Conservation (phyloP, 2,888 invertebrate species). For the Agriopis leucophaearia region DNA sequence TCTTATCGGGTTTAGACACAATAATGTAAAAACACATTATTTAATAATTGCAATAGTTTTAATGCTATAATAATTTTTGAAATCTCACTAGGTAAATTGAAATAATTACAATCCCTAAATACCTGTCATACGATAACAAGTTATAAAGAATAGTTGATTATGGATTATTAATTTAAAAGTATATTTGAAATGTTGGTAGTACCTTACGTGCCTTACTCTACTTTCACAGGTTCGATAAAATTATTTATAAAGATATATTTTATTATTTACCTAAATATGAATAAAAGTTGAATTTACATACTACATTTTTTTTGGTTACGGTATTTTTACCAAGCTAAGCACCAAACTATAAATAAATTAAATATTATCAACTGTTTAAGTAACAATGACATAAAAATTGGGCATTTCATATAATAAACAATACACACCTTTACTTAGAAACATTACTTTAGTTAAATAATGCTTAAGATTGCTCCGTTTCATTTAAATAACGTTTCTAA, state of each 20-base stretch:
- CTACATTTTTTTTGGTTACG: not conserved
- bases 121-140: constrained; percentile 2
- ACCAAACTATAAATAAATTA: constrained; percentile 11
- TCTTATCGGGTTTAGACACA: no score
- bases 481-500: no score
- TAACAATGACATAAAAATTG: constrained; percentile 16
- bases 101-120: constrained; percentile 6
- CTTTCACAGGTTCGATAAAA: not conserved
- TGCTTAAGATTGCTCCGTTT: no score
- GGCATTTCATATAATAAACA: not conserved
- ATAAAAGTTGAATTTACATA: constrained; percentile 10
- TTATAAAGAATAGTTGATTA: not conserved
- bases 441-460: no score
- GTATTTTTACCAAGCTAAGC: constrained; percentile 6
- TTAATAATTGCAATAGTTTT: not conserved
- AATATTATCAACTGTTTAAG: constrained; percentile 2
- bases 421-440: not conserved
- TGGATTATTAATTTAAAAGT: not conserved
- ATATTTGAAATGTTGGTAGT: not conserved
- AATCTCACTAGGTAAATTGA: constrained; percentile 12
- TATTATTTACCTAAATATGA: constrained; percentile 6
- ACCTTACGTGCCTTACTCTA: not conserved
- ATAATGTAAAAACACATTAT: not conserved
- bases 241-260: constrained; percentile 6
- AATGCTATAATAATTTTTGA: not conserved